phyloP scores from a whole-genome alignment of 2,797 vertebrate species.

The Enteromius anoplus region DNA sequence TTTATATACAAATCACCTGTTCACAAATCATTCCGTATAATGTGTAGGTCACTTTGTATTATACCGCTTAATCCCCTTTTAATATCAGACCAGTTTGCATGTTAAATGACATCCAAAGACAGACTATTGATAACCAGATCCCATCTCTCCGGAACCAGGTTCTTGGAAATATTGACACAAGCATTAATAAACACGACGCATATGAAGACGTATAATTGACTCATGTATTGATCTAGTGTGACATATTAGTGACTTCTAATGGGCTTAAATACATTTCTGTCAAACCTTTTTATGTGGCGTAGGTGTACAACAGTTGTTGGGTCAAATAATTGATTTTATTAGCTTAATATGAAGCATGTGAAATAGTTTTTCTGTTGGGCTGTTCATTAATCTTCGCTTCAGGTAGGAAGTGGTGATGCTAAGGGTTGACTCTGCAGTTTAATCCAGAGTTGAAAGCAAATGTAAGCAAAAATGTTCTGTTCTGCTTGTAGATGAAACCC shows the following conservation, averaged over 20 bases:
- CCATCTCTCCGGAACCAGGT: not conserved
- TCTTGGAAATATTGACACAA: not conserved
- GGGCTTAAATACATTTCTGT: not conserved
- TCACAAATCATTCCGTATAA: conserved; percentile 32
- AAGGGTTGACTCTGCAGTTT: not conserved
- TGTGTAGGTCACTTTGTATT: conserved; percentile 45
- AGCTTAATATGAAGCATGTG: not conserved
- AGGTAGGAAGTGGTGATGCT: not conserved
- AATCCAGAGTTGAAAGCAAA: not conserved
- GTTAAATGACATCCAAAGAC: not conserved
- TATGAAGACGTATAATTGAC: not conserved
- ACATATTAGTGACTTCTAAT: not conserved
- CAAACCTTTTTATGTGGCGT: not conserved
- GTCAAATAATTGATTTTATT: not conserved
- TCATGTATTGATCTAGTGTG: not conserved
- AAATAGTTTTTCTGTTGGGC: not conserved
- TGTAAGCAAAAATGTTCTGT: not conserved
- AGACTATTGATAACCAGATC: not conserved
- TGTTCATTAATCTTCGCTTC: not conserved
- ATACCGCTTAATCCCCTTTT: conserved; percentile 20
- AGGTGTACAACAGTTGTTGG: not conserved
- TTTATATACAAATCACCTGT: conserved; percentile 11
- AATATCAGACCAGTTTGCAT: not conserved
- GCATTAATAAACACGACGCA: not conserved
- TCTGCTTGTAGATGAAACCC: not conserved